Evolutionary conservation across 2,113 vertebrate genomes (phyloP), one percentile per base, ranked within the genome.

Genomic region (Macrotis lagotis): DNA sequence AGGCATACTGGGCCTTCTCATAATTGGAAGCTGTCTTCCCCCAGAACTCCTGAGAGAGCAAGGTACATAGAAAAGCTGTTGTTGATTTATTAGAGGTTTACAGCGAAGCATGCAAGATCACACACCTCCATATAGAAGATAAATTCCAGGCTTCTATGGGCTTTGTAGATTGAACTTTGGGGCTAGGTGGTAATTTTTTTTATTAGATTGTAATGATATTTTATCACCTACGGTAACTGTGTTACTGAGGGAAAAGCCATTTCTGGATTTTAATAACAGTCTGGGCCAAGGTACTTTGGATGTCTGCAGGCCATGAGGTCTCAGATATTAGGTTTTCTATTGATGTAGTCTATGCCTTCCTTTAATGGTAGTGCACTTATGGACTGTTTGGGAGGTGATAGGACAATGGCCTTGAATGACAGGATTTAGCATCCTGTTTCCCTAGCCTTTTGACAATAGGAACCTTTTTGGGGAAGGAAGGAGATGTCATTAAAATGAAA

Each of bases 251-350:
- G 50, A 51, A 83, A 91, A 91, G 48, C 48, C 37, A 52, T 66
- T 26, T 59, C 52, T 90, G 26, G 12, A 90, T 90, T 90, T 93
- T 66, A 93, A 90, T 66, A 66, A 51, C 92, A 90, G 25, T 90
- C 25, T 66, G 25, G n/a, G 51, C 52, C 48, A 48, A 89, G 51
- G 51, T 28, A 47, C 28, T 90, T 50, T 93, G 53, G 12, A n/a
- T 50, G 44, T 50, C 16, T 66, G 52, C 93, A 59, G 52, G 47
- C 51, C 53, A 37, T 37, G 47, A 89, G 31, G 48, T 66, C 12
- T 90, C 52, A 93, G 37, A 90, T 50, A 59, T 31, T 66, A 26
- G 31, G 49, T 66, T 90, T 50, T n/a, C 8, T 90, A 90, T 66
- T 53, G 51, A 88, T 88, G 28, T 25, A 48, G 47, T 52, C 92